Evolutionary conservation across 2,797 vertebrate species (phyloP), one percentile per base, ranked within the genome.

Genomic region (Rhinogobio ventralis): DNA sequence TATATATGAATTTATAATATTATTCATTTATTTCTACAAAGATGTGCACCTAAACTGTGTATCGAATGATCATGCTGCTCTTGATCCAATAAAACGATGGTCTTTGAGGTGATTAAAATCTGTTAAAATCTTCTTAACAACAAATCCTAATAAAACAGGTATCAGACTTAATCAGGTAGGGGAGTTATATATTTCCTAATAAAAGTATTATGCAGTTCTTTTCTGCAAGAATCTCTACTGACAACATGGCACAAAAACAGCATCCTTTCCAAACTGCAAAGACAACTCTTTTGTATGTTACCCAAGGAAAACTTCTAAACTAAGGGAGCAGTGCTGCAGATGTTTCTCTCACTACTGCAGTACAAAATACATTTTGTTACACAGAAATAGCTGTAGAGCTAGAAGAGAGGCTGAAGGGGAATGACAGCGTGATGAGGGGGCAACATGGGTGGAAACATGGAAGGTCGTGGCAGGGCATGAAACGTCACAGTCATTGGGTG

Each of bases 371-470:
- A 49, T 73, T 76, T 78, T 69, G 33, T 55, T 23, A 85, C 42
- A 76, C 23, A 62, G 42, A 60, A 64, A 57, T 23, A 76, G 66
- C 36, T 75, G 66, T 23, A 45, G 57, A 42, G 17, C 86, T 93
- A 97, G 80, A 97, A 96, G 60, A 97, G 94, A 46, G 96, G 95
- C 87, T 96, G 96, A n/a, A 97, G 91, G 1, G 96, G 94, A 79
- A 96, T 94, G 89, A 96, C 92, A 0, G 95, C 71, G 0, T 96
- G 92, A 79, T 96, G 96, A 0, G 95, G 81, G 17, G 89, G 92
- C 14, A 94, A 45, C 68, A 97, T 89, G 0, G 95, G 93, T 0
- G 95, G 93, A 78, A 96, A 96, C 45, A 96, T 81, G 14, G 89
- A 76, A 0, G 94, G 20, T 1, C 94, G 95, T 0, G 95, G 95